These are phyloP conservation scores for Ganaspis brasiliensis DNA, from an alignment of 2,888 invertebrate species.

Conservation along the genomic window DNA sequence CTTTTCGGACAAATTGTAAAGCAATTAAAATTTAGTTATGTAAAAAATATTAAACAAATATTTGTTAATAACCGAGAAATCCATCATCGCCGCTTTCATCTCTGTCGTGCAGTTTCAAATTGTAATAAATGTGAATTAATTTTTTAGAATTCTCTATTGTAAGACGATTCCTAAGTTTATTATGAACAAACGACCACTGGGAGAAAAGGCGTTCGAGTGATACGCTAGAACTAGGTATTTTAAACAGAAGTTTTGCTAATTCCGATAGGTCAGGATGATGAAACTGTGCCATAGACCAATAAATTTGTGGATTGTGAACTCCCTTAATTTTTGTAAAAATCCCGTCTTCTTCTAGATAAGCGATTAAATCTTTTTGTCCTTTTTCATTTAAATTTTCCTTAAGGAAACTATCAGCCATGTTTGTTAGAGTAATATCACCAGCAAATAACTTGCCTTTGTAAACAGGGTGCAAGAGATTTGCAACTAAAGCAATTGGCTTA, in stretches of 20 bases:
- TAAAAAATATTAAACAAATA: no score
- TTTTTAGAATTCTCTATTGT: constrained; percentile 10
- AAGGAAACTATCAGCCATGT: constrained; percentile 21
- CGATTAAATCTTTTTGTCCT: constrained; percentile 12
- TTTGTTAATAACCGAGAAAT: background rate
- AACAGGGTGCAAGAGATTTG: constrained; percentile 32
- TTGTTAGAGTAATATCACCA: background rate
- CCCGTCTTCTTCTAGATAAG: constrained; percentile 6
- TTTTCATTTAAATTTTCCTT: background rate
- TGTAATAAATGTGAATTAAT: constrained; percentile 37
- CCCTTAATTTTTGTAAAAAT: constrained; percentile 15
- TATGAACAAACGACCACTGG: constrained; percentile 36
- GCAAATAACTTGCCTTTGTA: constrained; percentile 32
- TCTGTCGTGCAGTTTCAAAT: background rate
- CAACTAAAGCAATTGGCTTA: constrained; percentile 23
- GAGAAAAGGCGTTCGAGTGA: constrained; percentile 39
- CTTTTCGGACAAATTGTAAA: no score
- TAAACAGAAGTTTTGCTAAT: background rate
- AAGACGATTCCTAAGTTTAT: constrained; percentile 26
- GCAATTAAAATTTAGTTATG: no score
- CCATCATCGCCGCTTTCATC: background rate
- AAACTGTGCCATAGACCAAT: background rate
- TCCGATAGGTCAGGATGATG: background rate
- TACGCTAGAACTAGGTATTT: constrained; percentile 10
- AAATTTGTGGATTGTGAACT: background rate